phyloP scores from a whole-genome alignment of 2,113 vertebrate species.

The Ibidorhyncha struthersii region DNA sequence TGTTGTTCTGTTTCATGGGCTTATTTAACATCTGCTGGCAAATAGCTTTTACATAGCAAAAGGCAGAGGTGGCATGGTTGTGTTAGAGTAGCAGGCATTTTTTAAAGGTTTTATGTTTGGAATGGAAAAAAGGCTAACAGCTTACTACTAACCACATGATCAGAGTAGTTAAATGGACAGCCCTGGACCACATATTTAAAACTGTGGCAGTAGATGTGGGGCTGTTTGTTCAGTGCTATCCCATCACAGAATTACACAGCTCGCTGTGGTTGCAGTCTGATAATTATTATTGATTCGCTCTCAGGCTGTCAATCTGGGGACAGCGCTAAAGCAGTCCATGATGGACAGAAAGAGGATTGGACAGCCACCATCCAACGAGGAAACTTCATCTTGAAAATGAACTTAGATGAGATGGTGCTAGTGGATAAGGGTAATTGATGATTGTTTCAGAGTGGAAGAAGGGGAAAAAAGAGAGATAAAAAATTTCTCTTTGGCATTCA shows the following conservation, averaged over 20 bases:
- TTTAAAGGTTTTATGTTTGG: conserved; percentile 50
- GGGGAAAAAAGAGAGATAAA: conserved; percentile 70
- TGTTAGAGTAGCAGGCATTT: conserved; percentile 22
- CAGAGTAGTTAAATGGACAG: conserved; percentile 69
- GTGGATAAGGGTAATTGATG: conserved; percentile 96
- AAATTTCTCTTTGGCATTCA: conserved; percentile 74
- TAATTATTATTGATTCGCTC: conserved; percentile 98
- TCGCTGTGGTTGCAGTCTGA: conserved; percentile 85
- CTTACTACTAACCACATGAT: conserved; percentile 62
- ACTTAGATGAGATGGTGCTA: conserved; percentile 88
- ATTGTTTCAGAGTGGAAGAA: conserved; percentile 87
- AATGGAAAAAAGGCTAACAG: background rate
- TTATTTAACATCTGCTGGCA: conserved; percentile 17
- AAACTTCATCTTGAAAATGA: conserved; percentile 92
- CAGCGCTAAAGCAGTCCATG: conserved; percentile 80
- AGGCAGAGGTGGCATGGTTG: background rate
- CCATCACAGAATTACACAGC: conserved; percentile 79
- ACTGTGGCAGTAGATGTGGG: conserved; percentile 58
- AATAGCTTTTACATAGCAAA: conserved; percentile 46
- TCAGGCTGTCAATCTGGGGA: conserved; percentile 89
- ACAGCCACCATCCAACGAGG: conserved; percentile 88
- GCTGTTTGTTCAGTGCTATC: conserved; percentile 78
- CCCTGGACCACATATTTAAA: conserved; percentile 76
- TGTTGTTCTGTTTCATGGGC: background rate
- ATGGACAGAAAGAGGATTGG: conserved; percentile 93